Evolutionary conservation across 2,797 vertebrate genomes (phyloP), one percentile per base, ranked within the genome.

Genomic region (Borostomias antarcticus): DNA sequence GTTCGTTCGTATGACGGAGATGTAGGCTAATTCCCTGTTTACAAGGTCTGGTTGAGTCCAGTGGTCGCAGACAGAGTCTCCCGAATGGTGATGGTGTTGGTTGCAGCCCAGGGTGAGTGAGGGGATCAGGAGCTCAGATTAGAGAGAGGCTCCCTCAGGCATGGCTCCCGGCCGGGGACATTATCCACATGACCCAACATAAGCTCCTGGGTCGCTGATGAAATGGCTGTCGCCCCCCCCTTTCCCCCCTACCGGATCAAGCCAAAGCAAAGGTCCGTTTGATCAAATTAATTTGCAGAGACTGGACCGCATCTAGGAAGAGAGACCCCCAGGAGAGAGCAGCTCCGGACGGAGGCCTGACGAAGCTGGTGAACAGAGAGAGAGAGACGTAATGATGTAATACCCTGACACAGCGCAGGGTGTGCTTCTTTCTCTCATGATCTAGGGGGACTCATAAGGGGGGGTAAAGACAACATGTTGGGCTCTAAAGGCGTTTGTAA

Each of bases 131-230:
- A 82, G 82, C 80, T 86, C 76, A 77, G 84, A 81, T 79, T 40
- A 11, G n/a, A 82, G 78, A 84, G 84, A 79, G 74, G 81, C 77
- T 86, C 84, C 89, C 79, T 52, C 45, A 80, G 85, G 83, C 77
- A 59, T 70, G 81, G 85, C 83, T 81, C 66, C 26, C 85, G 87
- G 85, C 89, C 82, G 50, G 80, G 84, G 83, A 91, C 89, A 90
- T 92, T 89, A 92, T 90, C 86, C 90, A 89, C 85, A 88, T 83
- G 89, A 89, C 89, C 85, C 83, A 75, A 85, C 86, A 76, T 77
- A 78, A 74, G 77, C 84, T 88, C 62, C 51, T 23, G 69, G 80
- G 85, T 72, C 77, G 80, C 85, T 89, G 87, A 91, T 90, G 86
- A 86, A 90, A 85, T 77, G 78, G 81, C 75, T n/a, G n/a, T n/a